Percentiles rank a stretch among this genome's conserved stretches.
These are phyloP conservation scores for Bombylius major DNA, from an alignment of 2,888 invertebrate genomes.

Conservation along the genomic window DNA sequence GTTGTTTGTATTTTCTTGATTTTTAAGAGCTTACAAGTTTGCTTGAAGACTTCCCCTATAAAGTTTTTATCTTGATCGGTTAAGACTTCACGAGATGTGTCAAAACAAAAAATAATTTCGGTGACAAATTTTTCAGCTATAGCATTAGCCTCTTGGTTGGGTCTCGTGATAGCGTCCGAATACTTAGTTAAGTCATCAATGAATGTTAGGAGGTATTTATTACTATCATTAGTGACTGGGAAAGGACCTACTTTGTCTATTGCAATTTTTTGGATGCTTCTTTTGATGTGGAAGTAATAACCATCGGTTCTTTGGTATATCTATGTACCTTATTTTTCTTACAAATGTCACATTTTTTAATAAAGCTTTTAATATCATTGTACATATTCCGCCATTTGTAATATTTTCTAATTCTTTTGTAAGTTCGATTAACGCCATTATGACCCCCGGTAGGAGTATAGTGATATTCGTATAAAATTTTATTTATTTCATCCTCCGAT, in stretches of 20 bases:
- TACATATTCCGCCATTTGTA: constrained; percentile 25
- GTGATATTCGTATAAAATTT: constrained; percentile 14
- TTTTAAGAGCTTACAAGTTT: not conserved
- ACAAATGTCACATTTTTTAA: constrained; percentile 21
- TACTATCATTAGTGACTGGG: constrained; percentile 14
- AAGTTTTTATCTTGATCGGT: not conserved
- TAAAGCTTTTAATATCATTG: constrained; percentile 21
- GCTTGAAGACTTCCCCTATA: not conserved
- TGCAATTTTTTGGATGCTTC: constrained; percentile 19
- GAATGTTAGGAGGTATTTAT: constrained; percentile 19
- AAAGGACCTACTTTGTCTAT: constrained; percentile 23
- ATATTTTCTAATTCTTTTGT: constrained; percentile 17
- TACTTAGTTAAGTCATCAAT: constrained; percentile 22
- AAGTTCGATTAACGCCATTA: constrained; percentile 16
- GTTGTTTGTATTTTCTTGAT: not conserved
- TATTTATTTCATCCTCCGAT: not conserved
- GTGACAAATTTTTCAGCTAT: constrained; percentile 17
- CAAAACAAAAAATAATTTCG: not conserved
- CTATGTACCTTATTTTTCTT: constrained; percentile 1
- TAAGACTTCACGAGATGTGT: not conserved
- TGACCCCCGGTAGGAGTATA: constrained; percentile 14
- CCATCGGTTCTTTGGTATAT: constrained; percentile 12
- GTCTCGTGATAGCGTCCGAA: constrained; percentile 18
- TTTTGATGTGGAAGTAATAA: too few species aligned
- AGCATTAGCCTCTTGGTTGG: constrained; percentile 22